Evolutionary conservation across 2,888 invertebrate species (phyloP).

Genomic region (Xestobium rufovillosum): DNA sequence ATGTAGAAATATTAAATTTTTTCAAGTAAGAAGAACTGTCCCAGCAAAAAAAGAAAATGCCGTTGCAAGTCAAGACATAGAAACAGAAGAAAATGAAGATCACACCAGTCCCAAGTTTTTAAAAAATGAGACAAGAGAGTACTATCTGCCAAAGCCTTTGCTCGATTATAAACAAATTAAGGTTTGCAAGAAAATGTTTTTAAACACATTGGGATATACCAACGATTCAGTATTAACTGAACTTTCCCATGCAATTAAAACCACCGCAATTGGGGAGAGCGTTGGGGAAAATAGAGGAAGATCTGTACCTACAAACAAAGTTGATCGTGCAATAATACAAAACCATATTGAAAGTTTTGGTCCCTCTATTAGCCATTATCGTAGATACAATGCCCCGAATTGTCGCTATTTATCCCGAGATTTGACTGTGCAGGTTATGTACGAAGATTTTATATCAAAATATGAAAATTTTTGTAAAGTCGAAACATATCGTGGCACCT

Average conservation of each 20-base stretch:
- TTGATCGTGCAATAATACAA: conserved; percentile 10
- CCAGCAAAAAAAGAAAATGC: too few relatives aligned
- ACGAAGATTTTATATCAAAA: conserved; percentile 12
- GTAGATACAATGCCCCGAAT: conserved; percentile 13
- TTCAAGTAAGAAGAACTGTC: too few relatives aligned
- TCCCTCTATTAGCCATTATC: conserved; percentile 16
- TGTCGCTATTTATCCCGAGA: conserved; percentile 13
- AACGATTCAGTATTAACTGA: conserved; percentile 19
- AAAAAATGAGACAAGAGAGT: too few relatives aligned
- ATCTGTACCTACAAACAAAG: conserved; percentile 11
- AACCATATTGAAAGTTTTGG: conserved; percentile 15
- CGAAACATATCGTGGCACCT: conserved; percentile 11
- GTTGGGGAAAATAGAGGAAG: conserved; percentile 14
- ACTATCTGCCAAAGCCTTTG: too few relatives aligned
- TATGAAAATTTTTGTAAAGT: conserved; percentile 12
- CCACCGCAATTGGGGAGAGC: conserved; percentile 3
- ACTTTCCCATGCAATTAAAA: conserved; percentile 14
- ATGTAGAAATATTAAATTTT: too few relatives aligned
- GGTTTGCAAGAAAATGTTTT: conserved; percentile 12
- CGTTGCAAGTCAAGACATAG: too few relatives aligned
- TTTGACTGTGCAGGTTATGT: conserved; percentile 13
- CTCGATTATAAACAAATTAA: too few relatives aligned
- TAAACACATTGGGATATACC: conserved; percentile 16
- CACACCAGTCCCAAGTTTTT: too few relatives aligned
- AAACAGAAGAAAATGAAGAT: too few relatives aligned